phyloP scores from a whole-genome alignment of 2,113 vertebrate species.

The Hippocampus zosterae region DNA sequence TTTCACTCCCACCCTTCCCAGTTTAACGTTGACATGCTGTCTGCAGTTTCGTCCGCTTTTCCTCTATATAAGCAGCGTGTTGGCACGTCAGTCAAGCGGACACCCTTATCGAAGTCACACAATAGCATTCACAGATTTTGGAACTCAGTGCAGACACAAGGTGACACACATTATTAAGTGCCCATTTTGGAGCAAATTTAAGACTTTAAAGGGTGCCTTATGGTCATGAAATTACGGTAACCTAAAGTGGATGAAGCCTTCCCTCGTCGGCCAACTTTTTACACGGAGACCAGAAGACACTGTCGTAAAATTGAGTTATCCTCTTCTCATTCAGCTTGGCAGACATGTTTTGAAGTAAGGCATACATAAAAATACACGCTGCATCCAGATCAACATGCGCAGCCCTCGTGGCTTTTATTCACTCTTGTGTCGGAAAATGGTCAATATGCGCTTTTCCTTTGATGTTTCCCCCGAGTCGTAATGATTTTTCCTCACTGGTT shows the following conservation, averaged over 20 bases:
- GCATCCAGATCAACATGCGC: constrained; percentile 59
- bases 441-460: constrained; percentile 54
- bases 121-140: too few species aligned
- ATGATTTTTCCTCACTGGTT: constrained; percentile 56
- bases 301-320: constrained; percentile 53
- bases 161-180: too few species aligned
- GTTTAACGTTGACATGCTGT: too few species aligned
- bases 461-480: constrained; percentile 52
- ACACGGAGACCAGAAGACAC: constrained; percentile 35
- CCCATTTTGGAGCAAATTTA: too few species aligned
- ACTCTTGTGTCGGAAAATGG: constrained; percentile 54
- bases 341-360: constrained; percentile 57
- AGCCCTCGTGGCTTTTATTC: constrained; percentile 56
- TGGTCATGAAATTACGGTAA: too few species aligned
- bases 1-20: too few species aligned
- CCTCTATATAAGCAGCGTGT: too few species aligned
- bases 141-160: too few species aligned
- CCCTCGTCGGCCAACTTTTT: background rate
- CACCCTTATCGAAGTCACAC: too few species aligned
- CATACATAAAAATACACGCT: constrained; percentile 25
- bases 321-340: constrained; percentile 33
- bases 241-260: background rate
- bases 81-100: too few species aligned
- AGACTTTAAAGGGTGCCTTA: too few species aligned
- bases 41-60: too few species aligned